These are phyloP conservation scores for Pachypanchax playfairii DNA, from an alignment of 2,113 vertebrate species.

Conservation along the genomic window DNA sequence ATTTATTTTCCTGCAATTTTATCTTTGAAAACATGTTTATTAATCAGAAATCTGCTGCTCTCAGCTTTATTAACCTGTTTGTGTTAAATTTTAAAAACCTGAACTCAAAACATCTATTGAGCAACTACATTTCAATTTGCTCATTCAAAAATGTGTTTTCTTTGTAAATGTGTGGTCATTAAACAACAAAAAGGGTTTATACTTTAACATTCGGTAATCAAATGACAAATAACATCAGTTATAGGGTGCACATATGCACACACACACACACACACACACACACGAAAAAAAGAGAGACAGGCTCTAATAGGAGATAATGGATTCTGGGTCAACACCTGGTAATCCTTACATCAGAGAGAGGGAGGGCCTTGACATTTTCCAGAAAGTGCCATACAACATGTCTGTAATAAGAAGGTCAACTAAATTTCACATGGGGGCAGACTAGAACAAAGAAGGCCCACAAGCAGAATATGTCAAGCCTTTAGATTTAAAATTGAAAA, in stretches of 20 bases:
- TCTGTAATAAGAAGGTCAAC: constrained; percentile 61
- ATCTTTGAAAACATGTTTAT: no score
- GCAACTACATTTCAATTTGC: background rate
- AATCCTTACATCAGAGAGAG: constrained; percentile 65
- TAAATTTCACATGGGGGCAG: constrained; percentile 45
- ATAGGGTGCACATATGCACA: background rate
- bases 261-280: constrained; percentile 15
- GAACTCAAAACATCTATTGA: background rate
- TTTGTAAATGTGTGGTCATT: background rate
- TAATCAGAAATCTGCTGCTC: no score
- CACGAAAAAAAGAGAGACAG: constrained; percentile 51
- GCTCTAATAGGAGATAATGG: constrained; percentile 72
- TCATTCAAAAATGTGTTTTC: background rate
- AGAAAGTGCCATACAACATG: constrained; percentile 61
- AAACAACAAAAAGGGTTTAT: background rate
- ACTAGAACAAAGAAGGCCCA: constrained; percentile 51
- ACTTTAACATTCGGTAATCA: constrained; percentile 3
- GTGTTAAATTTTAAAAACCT: no score
- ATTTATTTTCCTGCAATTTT: no score
- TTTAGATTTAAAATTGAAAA: constrained; percentile 27
- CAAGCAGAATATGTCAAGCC: constrained; percentile 37
- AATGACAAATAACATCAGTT: constrained; percentile 22
- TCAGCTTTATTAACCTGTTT: no score
- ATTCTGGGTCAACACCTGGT: constrained; percentile 79
- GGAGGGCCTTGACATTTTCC: constrained; percentile 67